Base-by-base conservation (phyloP, 2,888 invertebrate genomes). In the Tethea ocularis region DNA sequence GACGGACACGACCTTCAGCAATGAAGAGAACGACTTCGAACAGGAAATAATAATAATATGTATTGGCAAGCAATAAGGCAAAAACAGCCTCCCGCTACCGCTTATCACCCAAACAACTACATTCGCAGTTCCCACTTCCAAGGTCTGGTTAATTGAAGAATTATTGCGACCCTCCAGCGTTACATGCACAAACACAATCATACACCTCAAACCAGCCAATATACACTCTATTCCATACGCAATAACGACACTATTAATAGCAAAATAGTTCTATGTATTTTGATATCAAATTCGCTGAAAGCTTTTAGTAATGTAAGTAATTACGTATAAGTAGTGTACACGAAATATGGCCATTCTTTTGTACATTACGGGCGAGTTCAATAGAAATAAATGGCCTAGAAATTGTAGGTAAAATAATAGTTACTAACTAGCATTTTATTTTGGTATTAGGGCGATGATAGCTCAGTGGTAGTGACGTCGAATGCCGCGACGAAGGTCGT, bases 61-160 rank as follows among this genome's bases (percentile, higher is more conserved):
- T 26, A 5, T 26, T 6, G 26, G 26, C 6, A 6, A 26, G 2
- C 6, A 6, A 6, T 6, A 26, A 26, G 17, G 11, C n/a, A 52
- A 54, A 61, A 63, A 1, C 20, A 0, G 1, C n/a, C 17, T 13
- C 4, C 56, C 67, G 71, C 73, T 68, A 13, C 15, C 56, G 33
- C 71, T 61, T 60, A 29, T 62, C 46, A 52, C 57, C 62, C 24
- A 23, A 1, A 57, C 70, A 70, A 59, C 53, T 52, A 58, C 61
- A 61, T 62, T 62, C 68, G 64, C 74, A 75, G 68, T 61, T 64
- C 62, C 68, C 58, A 64, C 60, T 59, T 46, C 46, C 68, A 75
- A 72, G 74, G 67, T 72, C 74, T 73, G 76, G 79, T 82, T 87
- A 87, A 86, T 87, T 87, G 86, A 83, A 84, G 85, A 87, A 85